Conservation (phyloP, 2,797 vertebrate species). For the Ibycter americanus region DNA sequence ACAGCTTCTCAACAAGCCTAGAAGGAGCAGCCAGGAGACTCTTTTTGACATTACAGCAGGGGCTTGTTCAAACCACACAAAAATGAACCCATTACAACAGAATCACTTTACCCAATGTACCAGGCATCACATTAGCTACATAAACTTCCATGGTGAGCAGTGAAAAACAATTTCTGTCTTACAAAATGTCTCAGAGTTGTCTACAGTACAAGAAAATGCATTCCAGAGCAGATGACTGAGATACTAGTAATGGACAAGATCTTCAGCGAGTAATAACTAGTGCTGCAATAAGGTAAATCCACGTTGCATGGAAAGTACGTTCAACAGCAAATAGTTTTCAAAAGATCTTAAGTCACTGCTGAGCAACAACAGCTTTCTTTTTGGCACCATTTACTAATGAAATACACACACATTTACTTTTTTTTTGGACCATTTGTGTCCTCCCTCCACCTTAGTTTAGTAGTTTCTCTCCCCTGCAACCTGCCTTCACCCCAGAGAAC, state of each 20-base stretch:
- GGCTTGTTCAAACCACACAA: background rate
- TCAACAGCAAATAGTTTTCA: background rate
- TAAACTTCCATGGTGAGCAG: background rate
- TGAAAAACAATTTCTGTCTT: background rate
- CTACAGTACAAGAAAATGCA: background rate
- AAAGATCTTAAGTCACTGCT: background rate
- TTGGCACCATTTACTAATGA: background rate
- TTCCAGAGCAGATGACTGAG: background rate
- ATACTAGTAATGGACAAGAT: background rate
- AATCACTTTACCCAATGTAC: background rate
- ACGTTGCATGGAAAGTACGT: background rate
- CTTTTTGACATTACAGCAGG: background rate
- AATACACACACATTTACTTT: background rate
- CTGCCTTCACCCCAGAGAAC: background rate
- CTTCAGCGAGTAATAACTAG: background rate
- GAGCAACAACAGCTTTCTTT: background rate
- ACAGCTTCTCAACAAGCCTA: background rate
- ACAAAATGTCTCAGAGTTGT: background rate
- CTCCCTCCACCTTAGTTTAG: background rate
- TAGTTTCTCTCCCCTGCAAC: background rate
- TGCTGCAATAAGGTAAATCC: background rate
- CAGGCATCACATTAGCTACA: background rate
- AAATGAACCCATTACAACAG: background rate
- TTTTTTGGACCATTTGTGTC: background rate
- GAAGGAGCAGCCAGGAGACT: background rate